Conservation (phyloP, 1,140 invertebrate genomes). For the Delia radicum region DNA sequence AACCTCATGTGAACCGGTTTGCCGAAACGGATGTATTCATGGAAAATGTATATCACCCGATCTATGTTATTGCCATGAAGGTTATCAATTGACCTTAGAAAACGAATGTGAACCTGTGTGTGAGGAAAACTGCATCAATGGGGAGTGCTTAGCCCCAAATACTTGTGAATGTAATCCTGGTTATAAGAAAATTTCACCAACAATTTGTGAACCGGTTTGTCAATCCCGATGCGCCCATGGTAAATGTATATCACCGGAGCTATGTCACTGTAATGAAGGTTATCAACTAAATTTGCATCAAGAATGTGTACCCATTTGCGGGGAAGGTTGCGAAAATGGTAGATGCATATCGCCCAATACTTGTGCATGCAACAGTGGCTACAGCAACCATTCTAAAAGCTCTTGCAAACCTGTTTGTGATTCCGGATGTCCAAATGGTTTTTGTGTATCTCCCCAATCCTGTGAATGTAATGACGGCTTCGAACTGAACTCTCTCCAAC, state of each 20-base stretch:
- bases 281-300: not conserved
- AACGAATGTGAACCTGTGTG: slow-evolving; percentile 13
- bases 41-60: slow-evolving; percentile 31
- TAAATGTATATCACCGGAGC: slow-evolving; percentile 34
- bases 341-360: slow-evolving; percentile 48
- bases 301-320: slow-evolving; percentile 58
- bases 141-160: not conserved
- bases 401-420: slow-evolving; percentile 3
- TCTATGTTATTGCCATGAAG: slow-evolving; percentile 50
- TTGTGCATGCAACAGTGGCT: slow-evolving; percentile 49
- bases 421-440: slow-evolving; percentile 36
- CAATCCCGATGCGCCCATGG: slow-evolving; percentile 53
- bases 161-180: slow-evolving; percentile 34
- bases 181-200: not conserved
- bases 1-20: slow-evolving; percentile 22
- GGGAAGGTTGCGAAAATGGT: slow-evolving; percentile 5
- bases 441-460: not conserved
- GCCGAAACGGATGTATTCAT: slow-evolving; percentile 50
- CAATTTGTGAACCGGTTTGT: slow-evolving; percentile 24
- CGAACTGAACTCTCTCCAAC: slow-evolving; percentile 24
- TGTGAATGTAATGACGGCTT: slow-evolving; percentile 10
- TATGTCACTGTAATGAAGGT: slow-evolving; percentile 45
- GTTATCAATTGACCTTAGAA: not conserved
- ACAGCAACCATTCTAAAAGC: slow-evolving; percentile 33
- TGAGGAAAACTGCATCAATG: slow-evolving; percentile 48